Conservation (phyloP, 2,888 invertebrate species). For the Rhamphomyia laevipes region DNA sequence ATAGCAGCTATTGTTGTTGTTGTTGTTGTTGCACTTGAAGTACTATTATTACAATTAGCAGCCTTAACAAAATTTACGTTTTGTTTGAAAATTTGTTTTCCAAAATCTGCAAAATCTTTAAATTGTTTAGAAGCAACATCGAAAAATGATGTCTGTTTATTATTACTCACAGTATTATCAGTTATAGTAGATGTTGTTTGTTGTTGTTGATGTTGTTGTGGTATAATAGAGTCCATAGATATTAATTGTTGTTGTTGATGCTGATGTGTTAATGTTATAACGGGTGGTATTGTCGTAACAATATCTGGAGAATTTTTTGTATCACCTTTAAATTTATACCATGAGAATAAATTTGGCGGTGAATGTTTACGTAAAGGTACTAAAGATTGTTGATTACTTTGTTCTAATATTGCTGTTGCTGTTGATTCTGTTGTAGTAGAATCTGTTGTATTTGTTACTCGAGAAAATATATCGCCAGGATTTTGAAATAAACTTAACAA, state of each 20-base stretch:
- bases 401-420: slow-evolving; percentile 15
- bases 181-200: slow-evolving; percentile 15
- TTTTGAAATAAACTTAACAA: slow-evolving; percentile 53
- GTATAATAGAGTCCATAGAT: slow-evolving; percentile 12
- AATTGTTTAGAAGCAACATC: slow-evolving; percentile 32
- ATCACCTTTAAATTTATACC: slow-evolving; percentile 2
- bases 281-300: slow-evolving; percentile 4
- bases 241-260: slow-evolving; percentile 6
- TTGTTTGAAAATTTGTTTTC: slow-evolving; percentile 29
- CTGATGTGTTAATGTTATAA: slow-evolving; percentile 6
- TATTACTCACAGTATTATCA: slow-evolving; percentile 4
- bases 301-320: background rate
- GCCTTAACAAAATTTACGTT: too few relatives aligned
- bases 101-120: slow-evolving; percentile 23
- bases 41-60: too few relatives aligned
- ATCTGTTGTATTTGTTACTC: slow-evolving; percentile 19
- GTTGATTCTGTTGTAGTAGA: slow-evolving; percentile 28
- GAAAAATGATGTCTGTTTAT: slow-evolving; percentile 24
- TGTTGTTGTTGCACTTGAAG: too few relatives aligned
- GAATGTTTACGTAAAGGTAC: slow-evolving; percentile 7
- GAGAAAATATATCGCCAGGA: slow-evolving; percentile 48
- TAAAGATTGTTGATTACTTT: slow-evolving; percentile 14
- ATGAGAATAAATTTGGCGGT: slow-evolving; percentile 9
- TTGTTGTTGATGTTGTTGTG: too few relatives aligned
- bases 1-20: too few relatives aligned